Base-by-base conservation (phyloP, 2,113 vertebrate genomes). In the Phrynocephalus versicolor region DNA sequence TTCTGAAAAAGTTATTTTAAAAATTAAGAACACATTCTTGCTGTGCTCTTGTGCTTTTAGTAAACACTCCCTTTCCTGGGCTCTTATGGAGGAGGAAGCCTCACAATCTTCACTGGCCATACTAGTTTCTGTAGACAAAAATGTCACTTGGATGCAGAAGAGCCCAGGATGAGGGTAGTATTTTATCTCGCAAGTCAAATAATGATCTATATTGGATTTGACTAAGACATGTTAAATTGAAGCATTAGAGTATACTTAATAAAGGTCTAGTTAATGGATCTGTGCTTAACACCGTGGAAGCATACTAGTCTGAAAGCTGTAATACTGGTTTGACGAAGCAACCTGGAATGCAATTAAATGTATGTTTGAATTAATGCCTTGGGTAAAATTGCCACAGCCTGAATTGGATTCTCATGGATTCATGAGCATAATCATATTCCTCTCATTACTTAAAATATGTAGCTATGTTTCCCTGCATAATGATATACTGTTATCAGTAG, bases 271-370 rank as follows among this genome's bases (percentile, higher is more conserved):
- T 12, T 37, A 58, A 39, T 30, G 5, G n/a, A 64, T 41, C 45
- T 76, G 64, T 57, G 18, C 79, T 70, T 70, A 4, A 4, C 0
- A 0, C 85, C 3, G 0, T 0, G 1, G 15, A 88, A 83, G 19
- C 57, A 21, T 30, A 27, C 64, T 27, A 30, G n/a, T 21, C 14
- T 89, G 37, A 83, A 83, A 88, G 86, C 16, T 23, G 87, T 82
- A 57, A 0, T 65, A 69, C 91, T 71, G 88, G 84, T 89, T 91
- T 86, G 83, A 10, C 83, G 81, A 77, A 80, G 71, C 64, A 84
- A 16, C 45, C 72, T 55, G 4, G 77, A 85, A 23, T 81, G 57
- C n/a, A 45, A 83, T 18, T n/a, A 4, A 64, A 23, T 79, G 37
- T 30, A 55, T 85, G 77, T 57, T 71, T 6, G 15, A 39, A 1